Base-by-base conservation (phyloP, 2,888 invertebrate species). In the Leptinotarsa rubiginosa region DNA sequence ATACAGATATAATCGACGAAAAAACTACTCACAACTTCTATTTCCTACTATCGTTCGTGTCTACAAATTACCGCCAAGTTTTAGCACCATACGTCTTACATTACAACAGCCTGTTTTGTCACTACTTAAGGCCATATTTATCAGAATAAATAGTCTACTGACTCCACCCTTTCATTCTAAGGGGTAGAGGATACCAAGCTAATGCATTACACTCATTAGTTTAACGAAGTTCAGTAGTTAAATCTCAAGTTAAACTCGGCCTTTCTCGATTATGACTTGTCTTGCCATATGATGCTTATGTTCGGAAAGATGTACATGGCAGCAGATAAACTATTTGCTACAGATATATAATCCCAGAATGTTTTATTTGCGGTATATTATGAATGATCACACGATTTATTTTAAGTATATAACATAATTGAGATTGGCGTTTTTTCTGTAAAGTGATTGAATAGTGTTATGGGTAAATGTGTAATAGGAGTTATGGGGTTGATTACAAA, bases 131-230 rank as follows among this genome's bases (percentile, higher is more conserved):
- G 47, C 69, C 69, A 47, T 69, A 69, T 69, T 47, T 56, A 69
- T 69, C 69, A 69, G 56, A 47, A 69, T 56, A 56, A 69, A 69
- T 69, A 56, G 69, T 69, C 56, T 56, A n/a, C 69, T 16, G 56
- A 25, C 69, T 69, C 41, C 69, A 69, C 69, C 69, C 69, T 69
- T 56, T 56, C 56, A 41, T 41, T 22, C 47, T 47, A 56, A 25
- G 69, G 56, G 56, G 56, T 69, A 56, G 56, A 56, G 69, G 69
- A 69, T 69, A 20, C 56, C 56, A 15, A 41, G 56, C 22, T 69
- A 69, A 69, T 69, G 69, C 69, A 69, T 69, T 47, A 47, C 69
- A 69, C 47, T 69, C 69, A 69, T 69, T 69, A 69, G 69, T 69
- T 69, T 69, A 69, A 69, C 56, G 56, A 69, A 69, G 69, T 69